Percentiles rank a stretch among this genome's conserved stretches.
Evolutionary conservation across 2,113 vertebrate species (phyloP).

Genomic region (Sus scrofa): T2T-Sscrofa CM000814.6:111464501-111465000

Average conservation of each 20-base stretch:
- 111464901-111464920: not conserved
- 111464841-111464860: not conserved
- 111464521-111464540: not conserved
- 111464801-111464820: not conserved
- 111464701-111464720: not conserved
- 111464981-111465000: not conserved
- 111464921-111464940: not conserved
- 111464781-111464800: not conserved
- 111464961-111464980: not conserved
- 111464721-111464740: not conserved
- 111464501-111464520: not conserved
- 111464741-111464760: not conserved
- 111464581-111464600: not conserved
- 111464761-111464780: not conserved
- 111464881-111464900: constrained; percentile 6
- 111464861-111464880: not conserved
- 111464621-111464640: not conserved
- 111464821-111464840: not conserved
- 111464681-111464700: not conserved
- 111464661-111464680: not conserved
- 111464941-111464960: not conserved
- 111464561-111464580: not conserved
- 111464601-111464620: not conserved
- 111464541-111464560: not conserved
- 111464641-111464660: not conserved